Conservation (phyloP, 2,888 invertebrate species). For the Drymonia ruficornis region DNA sequence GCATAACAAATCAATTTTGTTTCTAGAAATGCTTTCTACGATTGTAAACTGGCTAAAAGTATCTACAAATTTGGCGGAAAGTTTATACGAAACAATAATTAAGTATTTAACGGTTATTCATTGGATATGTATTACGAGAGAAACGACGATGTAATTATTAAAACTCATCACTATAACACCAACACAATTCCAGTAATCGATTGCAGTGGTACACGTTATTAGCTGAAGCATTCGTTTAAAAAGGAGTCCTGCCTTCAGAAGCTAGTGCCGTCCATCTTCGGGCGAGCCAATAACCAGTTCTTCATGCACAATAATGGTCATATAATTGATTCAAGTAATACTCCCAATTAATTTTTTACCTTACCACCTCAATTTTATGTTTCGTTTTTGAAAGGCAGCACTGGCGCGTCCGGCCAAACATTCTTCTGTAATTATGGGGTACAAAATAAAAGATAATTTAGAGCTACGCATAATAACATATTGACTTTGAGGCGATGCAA, state of each 20-base stretch:
- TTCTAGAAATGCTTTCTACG: too few relatives aligned
- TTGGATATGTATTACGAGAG: too few relatives aligned
- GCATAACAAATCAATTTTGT: too few relatives aligned
- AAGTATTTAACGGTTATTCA: too few relatives aligned
- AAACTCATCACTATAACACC: too few relatives aligned
- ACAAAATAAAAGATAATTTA: conserved; percentile 63
- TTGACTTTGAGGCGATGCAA: conserved; percentile 34
- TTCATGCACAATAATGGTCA: conserved; percentile 49
- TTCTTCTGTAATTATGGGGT: conserved; percentile 64
- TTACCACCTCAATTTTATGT: conserved; percentile 46
- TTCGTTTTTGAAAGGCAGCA: conserved; percentile 40
- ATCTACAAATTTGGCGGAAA: too few relatives aligned
- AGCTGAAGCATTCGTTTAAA: conserved; percentile 35
- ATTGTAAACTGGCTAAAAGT: too few relatives aligned
- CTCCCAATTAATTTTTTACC: conserved; percentile 57
- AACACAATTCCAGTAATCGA: background rate
- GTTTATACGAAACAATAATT: too few relatives aligned
- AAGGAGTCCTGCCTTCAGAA: conserved; percentile 36
- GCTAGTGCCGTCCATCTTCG: conserved; percentile 37
- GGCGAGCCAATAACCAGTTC: conserved; percentile 52
- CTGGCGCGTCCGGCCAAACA: conserved; percentile 45
- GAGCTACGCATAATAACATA: conserved; percentile 53
- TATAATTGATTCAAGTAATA: conserved; percentile 64
- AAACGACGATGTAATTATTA: too few relatives aligned
- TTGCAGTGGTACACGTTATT: conserved; percentile 22